Conservation (phyloP, 2,113 vertebrate species). For the Gopherus flavomarginatus region DNA sequence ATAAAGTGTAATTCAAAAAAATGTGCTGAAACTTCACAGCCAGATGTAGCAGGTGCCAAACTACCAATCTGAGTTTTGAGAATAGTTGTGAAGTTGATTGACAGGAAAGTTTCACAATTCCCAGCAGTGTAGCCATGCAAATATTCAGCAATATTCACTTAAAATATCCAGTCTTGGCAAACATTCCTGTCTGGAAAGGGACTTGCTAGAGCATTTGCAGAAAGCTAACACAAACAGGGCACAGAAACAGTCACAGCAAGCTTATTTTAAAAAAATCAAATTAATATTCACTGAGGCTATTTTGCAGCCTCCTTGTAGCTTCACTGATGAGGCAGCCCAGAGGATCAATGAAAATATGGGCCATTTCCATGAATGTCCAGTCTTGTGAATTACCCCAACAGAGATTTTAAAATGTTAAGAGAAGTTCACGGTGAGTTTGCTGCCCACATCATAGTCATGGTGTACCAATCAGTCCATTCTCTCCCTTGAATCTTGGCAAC, state of each 20-base stretch:
- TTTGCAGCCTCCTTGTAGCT: not conserved
- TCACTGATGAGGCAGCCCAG: not conserved
- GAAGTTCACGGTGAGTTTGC: not conserved
- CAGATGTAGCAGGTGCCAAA: not conserved
- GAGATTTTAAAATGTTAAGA: not conserved
- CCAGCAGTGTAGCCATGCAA: not conserved
- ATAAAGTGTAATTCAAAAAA: not conserved
- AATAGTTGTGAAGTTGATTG: not conserved
- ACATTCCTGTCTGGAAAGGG: not conserved
- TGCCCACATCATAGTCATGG: not conserved
- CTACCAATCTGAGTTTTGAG: not conserved
- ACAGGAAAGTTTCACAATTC: not conserved
- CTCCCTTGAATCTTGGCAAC: not conserved
- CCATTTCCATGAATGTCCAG: not conserved
- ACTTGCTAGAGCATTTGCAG: not conserved
- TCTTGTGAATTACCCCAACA: not conserved
- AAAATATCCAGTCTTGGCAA: not conserved
- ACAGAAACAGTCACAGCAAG: not conserved
- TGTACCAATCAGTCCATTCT: not conserved
- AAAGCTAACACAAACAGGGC: slow-evolving; percentile 1
- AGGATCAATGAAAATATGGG: not conserved
- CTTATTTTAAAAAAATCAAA: slow-evolving; percentile 7
- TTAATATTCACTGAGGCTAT: not conserved
- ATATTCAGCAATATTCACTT: not conserved
- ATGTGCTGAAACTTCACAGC: rapidly evolving